Evolutionary conservation across 1,140 invertebrate genomes (phyloP), one percentile per base, ranked within the genome.

Genomic region (Drepana arcuata): DNA sequence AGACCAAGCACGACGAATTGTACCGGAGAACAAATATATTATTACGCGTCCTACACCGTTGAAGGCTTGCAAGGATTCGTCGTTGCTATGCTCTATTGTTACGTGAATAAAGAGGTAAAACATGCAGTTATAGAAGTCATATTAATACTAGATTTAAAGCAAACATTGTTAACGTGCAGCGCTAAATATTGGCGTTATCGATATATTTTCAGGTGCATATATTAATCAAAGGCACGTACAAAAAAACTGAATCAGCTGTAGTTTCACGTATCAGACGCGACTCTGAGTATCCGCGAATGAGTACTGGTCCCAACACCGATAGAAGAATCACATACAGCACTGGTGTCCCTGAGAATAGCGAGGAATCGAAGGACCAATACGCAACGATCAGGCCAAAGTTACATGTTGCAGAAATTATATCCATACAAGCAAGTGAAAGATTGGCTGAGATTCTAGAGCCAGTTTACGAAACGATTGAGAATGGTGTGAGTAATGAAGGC

Each of bases 41-140:
- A 85, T 28, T 85, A 83, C 37, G 36, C 85, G 7, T 79, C 84
- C 0, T 88, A 87, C 41, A 50, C 81, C 0, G 52, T 88, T 9
- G 87, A 88, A 38, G 85, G 83, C 0, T 41, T 88, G 4, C 87
- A 88, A 50, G 87, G 87, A 2, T 68, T 87, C 15, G 54, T 86
- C 9, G 86, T 88, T 0, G 77, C 87, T 5, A 31, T 86, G 30
- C 55, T 88, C 0, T 88, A 87, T 48, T 89, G 88, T 53, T 89
- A 88, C 47, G 39, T 83, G 7, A 88, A 87, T 53, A 83, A 82
- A 52, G 87, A 89, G 80, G 88, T 88, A 63, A 73, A n/a, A n/a
- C n/a, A n/a, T n/a, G n/a, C n/a, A n/a, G n/a, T n/a, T n/a, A n/a
- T n/a, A n/a, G n/a, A n/a, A n/a, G n/a, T n/a, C n/a, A n/a, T n/a